Evolutionary conservation across 2,113 vertebrate species (phyloP), one percentile per base, ranked within the genome.

Genomic region (Cyanoderma ruficeps): DNA sequence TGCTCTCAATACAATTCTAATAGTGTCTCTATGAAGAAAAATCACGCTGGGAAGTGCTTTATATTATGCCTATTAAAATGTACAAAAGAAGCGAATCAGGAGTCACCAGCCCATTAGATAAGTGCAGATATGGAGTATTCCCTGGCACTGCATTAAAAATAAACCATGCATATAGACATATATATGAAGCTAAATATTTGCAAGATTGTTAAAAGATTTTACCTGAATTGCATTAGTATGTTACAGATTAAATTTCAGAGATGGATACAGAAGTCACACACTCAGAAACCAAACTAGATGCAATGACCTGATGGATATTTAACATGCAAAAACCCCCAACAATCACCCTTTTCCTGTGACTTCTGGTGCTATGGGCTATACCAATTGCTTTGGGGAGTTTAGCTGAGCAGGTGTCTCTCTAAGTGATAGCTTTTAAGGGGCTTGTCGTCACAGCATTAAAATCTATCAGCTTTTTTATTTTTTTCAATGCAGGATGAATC

Each of bases 321-420:
- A n/a, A 57, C 12, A 23, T 50, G 5, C 5, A 68, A 49, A 94
- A 63, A 6, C 0, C 2, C 15, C 2, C 17, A 25, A 5, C 2
- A 14, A 46, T 27, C 23, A 75, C 30, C 19, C 10, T 49, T 78
- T 81, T 39, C 35, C 15, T 44, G 24, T 56, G 23, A 57, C 55
- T 86, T 87, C 41, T 78, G 56, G 21, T 12, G 13, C 53, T 44
- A 7, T 22, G 21, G 16, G 8, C 33, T 88, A 20, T 20, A 49
- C 16, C 39, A 37, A 8, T 44, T 37, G 1, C 17, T 79, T 82
- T 44, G 71, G 47, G 14, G 61, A 56, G 24, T 44, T 71, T 55
- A 86, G 33, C 33, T 89, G 64, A 44, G 23, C 49, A 56, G 31
- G 24, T 69, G 9, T 31, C 17, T 59, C 16, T n/a, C 13, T 44